phyloP scores from a whole-genome alignment of 2,888 invertebrate genomes.

The Phrixothrix hirtus region DNA sequence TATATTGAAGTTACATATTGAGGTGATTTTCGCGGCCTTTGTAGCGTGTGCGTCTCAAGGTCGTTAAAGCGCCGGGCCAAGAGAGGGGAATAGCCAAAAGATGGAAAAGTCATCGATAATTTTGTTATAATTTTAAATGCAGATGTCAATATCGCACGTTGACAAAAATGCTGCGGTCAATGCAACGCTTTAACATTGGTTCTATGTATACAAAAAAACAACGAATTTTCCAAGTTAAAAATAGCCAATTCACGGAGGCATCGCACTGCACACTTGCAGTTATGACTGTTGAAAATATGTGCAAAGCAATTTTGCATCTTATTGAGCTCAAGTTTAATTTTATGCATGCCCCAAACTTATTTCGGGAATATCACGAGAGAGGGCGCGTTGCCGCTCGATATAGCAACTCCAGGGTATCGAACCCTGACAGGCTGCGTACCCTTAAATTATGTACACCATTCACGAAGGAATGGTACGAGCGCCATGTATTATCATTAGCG shows the following conservation, averaged over 20 bases:
- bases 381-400: slow-evolving; percentile 33
- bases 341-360: slow-evolving; percentile 29
- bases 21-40: no score
- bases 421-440: slow-evolving; percentile 28
- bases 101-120: no score
- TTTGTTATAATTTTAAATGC: no score
- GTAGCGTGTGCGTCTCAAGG: no score
- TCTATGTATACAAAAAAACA: no score
- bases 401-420: slow-evolving; percentile 35
- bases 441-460: slow-evolving; percentile 20
- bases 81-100: no score
- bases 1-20: no score
- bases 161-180: background rate
- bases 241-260: slow-evolving; percentile 4
- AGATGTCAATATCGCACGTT: no score
- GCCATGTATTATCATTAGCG: slow-evolving; percentile 6
- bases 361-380: slow-evolving; percentile 23
- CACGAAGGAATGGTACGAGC: slow-evolving; percentile 12
- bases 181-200: no score
- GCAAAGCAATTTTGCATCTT: slow-evolving; percentile 25
- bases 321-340: slow-evolving; percentile 29
- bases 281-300: slow-evolving; percentile 16
- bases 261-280: slow-evolving; percentile 17
- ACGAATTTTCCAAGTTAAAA: slow-evolving; percentile 10
- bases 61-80: no score